These are phyloP conservation scores for Diadumene lineata DNA, from an alignment of 92 coral and sea anemone genomes.

Conservation along the genomic window DNA sequence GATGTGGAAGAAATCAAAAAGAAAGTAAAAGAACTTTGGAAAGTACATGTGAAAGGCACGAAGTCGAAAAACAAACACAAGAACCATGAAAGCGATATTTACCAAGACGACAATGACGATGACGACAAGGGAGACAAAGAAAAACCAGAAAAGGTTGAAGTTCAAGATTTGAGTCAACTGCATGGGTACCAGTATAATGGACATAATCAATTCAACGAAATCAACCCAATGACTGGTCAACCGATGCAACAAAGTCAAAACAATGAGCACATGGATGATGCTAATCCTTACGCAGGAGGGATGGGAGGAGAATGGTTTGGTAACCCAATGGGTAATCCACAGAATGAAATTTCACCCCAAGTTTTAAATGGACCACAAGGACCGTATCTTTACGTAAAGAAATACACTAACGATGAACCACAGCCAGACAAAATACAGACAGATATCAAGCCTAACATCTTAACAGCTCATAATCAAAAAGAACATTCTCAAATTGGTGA, in stretches of 20 bases:
- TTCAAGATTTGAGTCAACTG: constrained; percentile 9
- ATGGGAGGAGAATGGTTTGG: constrained; percentile 34
- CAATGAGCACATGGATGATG: background rate
- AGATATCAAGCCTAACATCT: too few species aligned
- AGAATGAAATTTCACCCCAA: background rate
- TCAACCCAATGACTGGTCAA: background rate
- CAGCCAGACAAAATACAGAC: too few species aligned
- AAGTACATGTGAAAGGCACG: constrained; percentile 8
- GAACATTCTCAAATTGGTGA: too few species aligned
- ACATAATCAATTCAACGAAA: constrained; percentile 6
- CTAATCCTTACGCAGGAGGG: background rate
- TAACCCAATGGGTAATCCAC: background rate
- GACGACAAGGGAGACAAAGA: background rate
- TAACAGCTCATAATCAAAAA: too few species aligned
- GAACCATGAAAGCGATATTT: constrained; percentile 1
- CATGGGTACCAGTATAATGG: constrained; percentile 16
- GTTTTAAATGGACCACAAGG: constrained; percentile 25
- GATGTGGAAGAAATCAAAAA: constrained; percentile 16
- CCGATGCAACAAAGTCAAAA: background rate
- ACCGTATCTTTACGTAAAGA: constrained; percentile 24
- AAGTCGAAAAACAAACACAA: constrained; percentile 1
- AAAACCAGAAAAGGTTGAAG: background rate
- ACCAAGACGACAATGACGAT: constrained; percentile 12
- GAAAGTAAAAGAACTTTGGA: constrained; percentile 25
- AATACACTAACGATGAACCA: constrained; percentile 26